Evolutionary conservation across 2,113 vertebrate species (phyloP).

Genomic region (Cryptomyrus ogoouensis): DNA sequence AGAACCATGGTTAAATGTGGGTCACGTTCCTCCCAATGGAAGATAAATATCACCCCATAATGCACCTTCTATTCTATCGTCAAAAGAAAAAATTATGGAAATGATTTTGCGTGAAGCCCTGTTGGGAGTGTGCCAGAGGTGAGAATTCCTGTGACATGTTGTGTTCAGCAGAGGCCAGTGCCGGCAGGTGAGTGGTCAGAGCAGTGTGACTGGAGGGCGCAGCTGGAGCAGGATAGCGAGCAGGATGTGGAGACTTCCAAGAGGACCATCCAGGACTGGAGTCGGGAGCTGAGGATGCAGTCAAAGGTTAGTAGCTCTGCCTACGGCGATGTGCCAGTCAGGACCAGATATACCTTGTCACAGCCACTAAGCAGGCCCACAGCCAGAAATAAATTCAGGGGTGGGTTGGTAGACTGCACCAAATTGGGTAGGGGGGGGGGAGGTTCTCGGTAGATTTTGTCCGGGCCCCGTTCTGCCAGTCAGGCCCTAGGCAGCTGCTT

Average conservation of each 20-base stretch:
- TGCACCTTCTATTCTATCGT: not conserved
- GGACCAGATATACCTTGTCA: not conserved
- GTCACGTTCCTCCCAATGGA: not conserved
- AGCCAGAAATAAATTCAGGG: not conserved
- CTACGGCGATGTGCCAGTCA: not conserved
- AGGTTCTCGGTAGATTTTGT: not conserved
- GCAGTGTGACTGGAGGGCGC: conserved; percentile 49
- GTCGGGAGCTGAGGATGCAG: conserved; percentile 36
- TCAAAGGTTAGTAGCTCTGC: not conserved
- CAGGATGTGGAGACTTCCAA: conserved; percentile 52
- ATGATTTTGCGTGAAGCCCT: not conserved
- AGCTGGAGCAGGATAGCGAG: conserved; percentile 50
- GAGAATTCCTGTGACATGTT: not conserved
- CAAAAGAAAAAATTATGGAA: not conserved
- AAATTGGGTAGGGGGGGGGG: not conserved
- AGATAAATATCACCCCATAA: not conserved
- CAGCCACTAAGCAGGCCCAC: not conserved
- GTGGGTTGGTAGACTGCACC: not conserved
- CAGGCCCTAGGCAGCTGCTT: not conserved
- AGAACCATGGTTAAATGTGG: not conserved
- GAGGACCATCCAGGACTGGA: conserved; percentile 61
- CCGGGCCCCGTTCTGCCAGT: not conserved
- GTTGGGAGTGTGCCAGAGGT: not conserved
- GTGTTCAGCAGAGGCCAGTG: conserved; percentile 39
- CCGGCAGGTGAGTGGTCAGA: conserved; percentile 35